Conservation (phyloP, 2,113 vertebrate species). For the Amblyornis subalaris region DNA sequence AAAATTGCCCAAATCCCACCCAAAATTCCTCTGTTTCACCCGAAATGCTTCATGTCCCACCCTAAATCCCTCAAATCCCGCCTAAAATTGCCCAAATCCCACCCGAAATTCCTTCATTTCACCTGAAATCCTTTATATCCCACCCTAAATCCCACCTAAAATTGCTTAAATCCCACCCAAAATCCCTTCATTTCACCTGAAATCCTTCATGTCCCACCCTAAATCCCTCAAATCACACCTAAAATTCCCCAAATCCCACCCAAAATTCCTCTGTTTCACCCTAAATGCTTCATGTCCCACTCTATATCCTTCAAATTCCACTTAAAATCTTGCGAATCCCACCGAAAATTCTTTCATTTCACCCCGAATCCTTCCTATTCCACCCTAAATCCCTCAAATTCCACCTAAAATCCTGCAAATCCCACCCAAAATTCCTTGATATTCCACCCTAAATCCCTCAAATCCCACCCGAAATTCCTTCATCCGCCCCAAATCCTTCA, state of each 20-base stretch:
- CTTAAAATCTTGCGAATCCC: not conserved
- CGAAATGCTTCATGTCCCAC: no score
- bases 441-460: no score
- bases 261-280: fast-evolving
- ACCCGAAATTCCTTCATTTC: not conserved
- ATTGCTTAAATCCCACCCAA: not conserved
- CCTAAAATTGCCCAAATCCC: no score
- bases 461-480: no score
- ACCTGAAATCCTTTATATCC: no score
- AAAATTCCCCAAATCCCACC: not conserved
- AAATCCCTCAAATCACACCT: not conserved
- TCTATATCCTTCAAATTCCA: not conserved
- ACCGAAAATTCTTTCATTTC: not conserved
- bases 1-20: no score
- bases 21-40: no score
- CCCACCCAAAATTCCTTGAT: not conserved
- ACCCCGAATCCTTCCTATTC: not conserved
- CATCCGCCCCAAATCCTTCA: not conserved
- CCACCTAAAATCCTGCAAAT: not conserved
- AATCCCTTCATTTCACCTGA: not conserved
- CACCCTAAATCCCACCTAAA: not conserved
- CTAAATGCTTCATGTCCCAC: not conserved
- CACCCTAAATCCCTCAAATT: not conserved
- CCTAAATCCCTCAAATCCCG: no score
- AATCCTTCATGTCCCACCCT: not conserved